Percentiles rank a stretch among this genome's conserved stretches.
Conservation (phyloP, 2,113 vertebrate genomes). For the Neodon shergylaensis region DNA sequence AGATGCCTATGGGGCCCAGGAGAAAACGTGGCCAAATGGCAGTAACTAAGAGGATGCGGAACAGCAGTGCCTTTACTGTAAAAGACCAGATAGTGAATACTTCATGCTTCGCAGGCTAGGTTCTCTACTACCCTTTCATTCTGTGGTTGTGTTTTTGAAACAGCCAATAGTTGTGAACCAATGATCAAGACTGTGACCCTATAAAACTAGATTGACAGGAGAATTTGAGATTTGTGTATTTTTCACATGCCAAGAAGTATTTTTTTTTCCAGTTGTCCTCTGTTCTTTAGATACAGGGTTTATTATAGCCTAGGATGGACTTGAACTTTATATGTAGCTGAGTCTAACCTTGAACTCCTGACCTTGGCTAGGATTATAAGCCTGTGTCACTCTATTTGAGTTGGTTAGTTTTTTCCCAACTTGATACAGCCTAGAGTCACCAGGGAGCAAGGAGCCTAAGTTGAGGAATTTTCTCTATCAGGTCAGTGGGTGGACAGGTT, state of each 20-base stretch:
- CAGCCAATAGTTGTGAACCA: not conserved
- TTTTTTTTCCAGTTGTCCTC: not conserved
- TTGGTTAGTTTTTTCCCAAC: not conserved
- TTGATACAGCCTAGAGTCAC: not conserved
- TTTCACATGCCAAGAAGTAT: not conserved
- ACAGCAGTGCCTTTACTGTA: not conserved
- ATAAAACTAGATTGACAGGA: not conserved
- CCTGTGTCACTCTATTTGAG: not conserved
- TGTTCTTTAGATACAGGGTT: not conserved
- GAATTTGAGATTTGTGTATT: not conserved
- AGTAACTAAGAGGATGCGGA: not conserved
- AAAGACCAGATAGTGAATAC: not conserved
- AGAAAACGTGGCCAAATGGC: not conserved
- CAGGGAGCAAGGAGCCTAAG: not conserved
- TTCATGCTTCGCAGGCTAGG: not conserved
- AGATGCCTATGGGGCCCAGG: not conserved
- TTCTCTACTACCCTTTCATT: not conserved
- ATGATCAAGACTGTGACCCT: not conserved
- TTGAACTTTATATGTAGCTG: not conserved
- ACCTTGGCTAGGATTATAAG: not conserved
- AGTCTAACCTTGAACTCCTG: not conserved
- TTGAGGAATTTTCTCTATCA: not conserved
- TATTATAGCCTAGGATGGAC: not conserved
- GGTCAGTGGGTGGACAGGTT: no score
- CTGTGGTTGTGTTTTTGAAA: not conserved